Percentiles rank a stretch among this genome's conserved stretches.
Conservation (phyloP, 2,113 vertebrate species). For the Andinoacara biseriatus region DNA sequence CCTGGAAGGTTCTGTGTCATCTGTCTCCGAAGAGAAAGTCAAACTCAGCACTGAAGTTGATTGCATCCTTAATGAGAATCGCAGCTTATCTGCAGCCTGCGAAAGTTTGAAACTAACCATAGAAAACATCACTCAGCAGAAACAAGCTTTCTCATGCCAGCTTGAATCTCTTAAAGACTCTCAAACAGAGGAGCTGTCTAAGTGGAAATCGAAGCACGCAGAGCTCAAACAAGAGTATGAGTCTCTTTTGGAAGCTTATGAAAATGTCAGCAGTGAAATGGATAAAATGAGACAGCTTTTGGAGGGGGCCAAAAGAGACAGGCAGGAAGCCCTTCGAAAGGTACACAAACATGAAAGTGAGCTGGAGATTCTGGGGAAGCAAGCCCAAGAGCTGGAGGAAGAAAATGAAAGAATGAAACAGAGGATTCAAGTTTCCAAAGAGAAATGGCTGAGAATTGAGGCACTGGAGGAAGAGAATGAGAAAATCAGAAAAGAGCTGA, state of each 20-base stretch:
- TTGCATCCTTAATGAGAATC: slow-evolving; percentile 80
- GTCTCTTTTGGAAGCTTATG: slow-evolving; percentile 87
- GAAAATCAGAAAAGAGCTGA: slow-evolving; percentile 68
- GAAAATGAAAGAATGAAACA: slow-evolving; percentile 79
- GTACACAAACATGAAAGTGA: slow-evolving; percentile 75
- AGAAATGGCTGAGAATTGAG: slow-evolving; percentile 74
- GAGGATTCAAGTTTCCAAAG: slow-evolving; percentile 74
- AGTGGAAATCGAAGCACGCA: slow-evolving; percentile 86
- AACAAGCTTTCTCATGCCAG: slow-evolving; percentile 88
- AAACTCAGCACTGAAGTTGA: slow-evolving; percentile 73
- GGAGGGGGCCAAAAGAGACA: slow-evolving; percentile 83
- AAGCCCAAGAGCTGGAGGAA: slow-evolving; percentile 65
- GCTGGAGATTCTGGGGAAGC: slow-evolving; percentile 72
- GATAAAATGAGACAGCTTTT: slow-evolving; percentile 87
- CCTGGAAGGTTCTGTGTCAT: slow-evolving; percentile 48
- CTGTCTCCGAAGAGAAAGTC: slow-evolving; percentile 66
- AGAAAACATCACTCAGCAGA: slow-evolving; percentile 89
- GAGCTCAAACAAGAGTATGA: slow-evolving; percentile 90
- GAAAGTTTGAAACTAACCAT: slow-evolving; percentile 89
- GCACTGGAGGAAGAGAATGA: slow-evolving; percentile 80
- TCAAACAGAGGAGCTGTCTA: slow-evolving; percentile 86
- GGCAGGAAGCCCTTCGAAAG: slow-evolving; percentile 82
- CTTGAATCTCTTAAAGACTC: slow-evolving; percentile 88
- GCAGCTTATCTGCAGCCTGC: slow-evolving; percentile 84
- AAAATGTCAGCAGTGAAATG: slow-evolving; percentile 88